Percentiles rank a stretch among this genome's conserved stretches.
phyloP scores from a whole-genome alignment of 2,888 invertebrate species.

The Yponomeuta cagnagella region DNA sequence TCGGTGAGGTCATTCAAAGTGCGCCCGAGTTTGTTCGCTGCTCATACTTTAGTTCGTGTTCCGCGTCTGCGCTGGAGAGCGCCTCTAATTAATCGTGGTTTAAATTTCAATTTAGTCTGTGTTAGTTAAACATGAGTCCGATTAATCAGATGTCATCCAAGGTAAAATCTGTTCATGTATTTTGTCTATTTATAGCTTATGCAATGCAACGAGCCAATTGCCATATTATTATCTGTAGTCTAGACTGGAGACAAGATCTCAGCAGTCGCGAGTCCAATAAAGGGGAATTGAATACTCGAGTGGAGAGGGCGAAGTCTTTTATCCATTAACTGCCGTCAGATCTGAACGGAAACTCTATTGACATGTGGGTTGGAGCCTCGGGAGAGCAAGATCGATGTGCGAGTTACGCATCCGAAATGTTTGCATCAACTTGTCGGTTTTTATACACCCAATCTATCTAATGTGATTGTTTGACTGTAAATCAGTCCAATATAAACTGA shows the following conservation, averaged over 20 bases:
- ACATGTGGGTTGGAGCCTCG: slow-evolving; percentile 24
- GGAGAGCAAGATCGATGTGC: slow-evolving; percentile 2
- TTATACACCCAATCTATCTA: background rate
- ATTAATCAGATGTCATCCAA: slow-evolving; percentile 1
- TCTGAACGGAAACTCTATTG: slow-evolving; percentile 37
- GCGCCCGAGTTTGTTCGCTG: slow-evolving; percentile 35
- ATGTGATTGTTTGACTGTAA: background rate
- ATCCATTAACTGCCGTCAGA: slow-evolving; percentile 44
- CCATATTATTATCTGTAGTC: slow-evolving; percentile 9
- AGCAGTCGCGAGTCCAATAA: slow-evolving; percentile 19
- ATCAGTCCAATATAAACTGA: background rate
- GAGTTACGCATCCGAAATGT: background rate
- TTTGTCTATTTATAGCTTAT: slow-evolving; percentile 6
- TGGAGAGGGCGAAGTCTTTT: slow-evolving; percentile 29
- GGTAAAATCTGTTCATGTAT: slow-evolving; percentile 7
- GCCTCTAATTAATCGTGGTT: slow-evolving; percentile 5
- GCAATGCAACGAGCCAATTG: slow-evolving; percentile 4
- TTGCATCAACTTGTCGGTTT: background rate
- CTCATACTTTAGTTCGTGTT: slow-evolving; percentile 50
- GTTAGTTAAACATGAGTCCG: background rate
- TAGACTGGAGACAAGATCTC: slow-evolving; percentile 6
- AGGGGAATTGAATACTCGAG: slow-evolving; percentile 28
- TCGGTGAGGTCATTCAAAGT: slow-evolving; percentile 55
- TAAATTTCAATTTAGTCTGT: slow-evolving; percentile 2
- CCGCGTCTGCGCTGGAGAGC: slow-evolving; percentile 38